Evolutionary conservation across 2,888 invertebrate species (phyloP).

Genomic region (Steromphala cineraria): DNA sequence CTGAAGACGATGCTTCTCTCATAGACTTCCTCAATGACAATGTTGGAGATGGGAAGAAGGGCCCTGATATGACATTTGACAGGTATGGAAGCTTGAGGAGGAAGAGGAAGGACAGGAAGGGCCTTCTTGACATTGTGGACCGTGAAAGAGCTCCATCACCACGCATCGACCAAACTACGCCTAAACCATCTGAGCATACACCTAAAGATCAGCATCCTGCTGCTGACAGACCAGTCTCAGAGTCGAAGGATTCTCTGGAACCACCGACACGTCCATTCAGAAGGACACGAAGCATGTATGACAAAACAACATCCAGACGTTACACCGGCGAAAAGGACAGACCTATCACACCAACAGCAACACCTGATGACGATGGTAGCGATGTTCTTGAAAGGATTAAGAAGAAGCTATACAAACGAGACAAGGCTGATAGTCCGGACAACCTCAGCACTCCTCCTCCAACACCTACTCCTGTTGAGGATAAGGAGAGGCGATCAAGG

Average conservation of each 20-base stretch:
- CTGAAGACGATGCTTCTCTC: constrained; percentile 55
- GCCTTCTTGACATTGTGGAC: constrained; percentile 46
- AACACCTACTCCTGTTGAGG: not conserved
- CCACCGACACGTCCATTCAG: constrained; percentile 37
- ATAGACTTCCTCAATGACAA: constrained; percentile 61
- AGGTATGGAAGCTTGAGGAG: constrained; percentile 63
- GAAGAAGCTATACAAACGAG: constrained; percentile 30
- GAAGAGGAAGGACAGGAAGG: constrained; percentile 53
- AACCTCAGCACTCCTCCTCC: not conserved
- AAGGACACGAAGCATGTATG: constrained; percentile 52
- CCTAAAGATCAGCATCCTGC: not conserved
- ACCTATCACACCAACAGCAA: constrained; percentile 22
- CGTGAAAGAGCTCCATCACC: constrained; percentile 70
- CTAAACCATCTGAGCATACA: constrained; percentile 4
- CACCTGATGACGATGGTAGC: constrained; percentile 35
- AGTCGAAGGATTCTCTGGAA: constrained; percentile 27
- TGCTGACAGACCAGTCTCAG: constrained; percentile 41
- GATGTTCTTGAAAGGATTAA: constrained; percentile 42
- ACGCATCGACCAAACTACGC: constrained; percentile 28
- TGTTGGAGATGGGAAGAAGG: constrained; percentile 41
- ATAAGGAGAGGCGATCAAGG: not conserved
- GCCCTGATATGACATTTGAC: constrained; percentile 53
- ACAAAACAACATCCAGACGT: constrained; percentile 32
- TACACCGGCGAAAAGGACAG: constrained; percentile 14
- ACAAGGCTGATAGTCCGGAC: not conserved